Evolutionary conservation across 2,797 vertebrate genomes (phyloP).

Genomic region (Triplophysa bombifrons): DNA sequence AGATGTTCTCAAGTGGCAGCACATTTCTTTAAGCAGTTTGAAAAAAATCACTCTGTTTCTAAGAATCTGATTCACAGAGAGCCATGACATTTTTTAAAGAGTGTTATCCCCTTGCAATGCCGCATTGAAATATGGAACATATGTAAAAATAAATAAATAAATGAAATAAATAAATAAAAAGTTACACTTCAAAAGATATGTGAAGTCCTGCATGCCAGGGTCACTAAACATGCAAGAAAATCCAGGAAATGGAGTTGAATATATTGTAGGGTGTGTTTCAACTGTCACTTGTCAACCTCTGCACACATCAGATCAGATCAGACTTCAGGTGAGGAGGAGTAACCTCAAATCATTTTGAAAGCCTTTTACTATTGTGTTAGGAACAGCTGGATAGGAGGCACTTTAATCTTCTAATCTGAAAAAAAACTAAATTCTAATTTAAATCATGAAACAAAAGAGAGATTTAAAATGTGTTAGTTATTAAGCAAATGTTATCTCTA

Average conservation of each 20-base stretch:
- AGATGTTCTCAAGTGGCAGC: conserved; percentile 45
- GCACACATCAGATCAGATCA: conserved; percentile 15
- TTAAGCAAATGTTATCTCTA: no score
- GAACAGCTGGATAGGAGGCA: neutral
- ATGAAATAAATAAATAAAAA: neutral
- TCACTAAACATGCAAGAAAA: neutral
- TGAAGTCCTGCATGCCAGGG: neutral
- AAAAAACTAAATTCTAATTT: no score
- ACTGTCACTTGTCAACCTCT: conserved; percentile 3
- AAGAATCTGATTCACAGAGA: neutral
- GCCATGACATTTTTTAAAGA: neutral
- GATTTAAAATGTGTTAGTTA: no score
- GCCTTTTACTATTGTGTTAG: neutral
- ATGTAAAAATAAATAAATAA: neutral
- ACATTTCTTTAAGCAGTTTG: conserved; percentile 16
- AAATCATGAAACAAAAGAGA: no score
- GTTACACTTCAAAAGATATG: neutral
- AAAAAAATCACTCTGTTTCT: no score
- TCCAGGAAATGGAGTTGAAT: neutral
- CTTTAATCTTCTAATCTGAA: neutral
- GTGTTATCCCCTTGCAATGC: neutral
- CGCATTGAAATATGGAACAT: neutral
- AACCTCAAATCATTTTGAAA: conserved; percentile 3
- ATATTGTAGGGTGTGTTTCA: neutral
- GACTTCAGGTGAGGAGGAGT: neutral